phyloP scores from a whole-genome alignment of 2,888 invertebrate species.

The Rotaria sp. region DNA sequence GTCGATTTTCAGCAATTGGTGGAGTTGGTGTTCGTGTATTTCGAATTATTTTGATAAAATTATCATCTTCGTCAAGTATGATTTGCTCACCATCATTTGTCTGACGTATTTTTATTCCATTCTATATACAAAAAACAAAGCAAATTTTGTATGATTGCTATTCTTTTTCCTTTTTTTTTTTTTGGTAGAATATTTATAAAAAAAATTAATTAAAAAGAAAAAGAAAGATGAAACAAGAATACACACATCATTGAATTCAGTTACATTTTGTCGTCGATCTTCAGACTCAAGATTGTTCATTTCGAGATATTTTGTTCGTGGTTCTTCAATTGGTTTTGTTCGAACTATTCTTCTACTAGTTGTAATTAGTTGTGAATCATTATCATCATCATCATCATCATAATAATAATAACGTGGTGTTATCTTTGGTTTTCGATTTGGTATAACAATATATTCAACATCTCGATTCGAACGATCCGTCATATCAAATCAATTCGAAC shows the following conservation, averaged over 20 bases:
- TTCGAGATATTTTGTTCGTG: neutral
- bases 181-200: no score
- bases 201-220: no score
- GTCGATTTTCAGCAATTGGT: neutral
- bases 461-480: neutral
- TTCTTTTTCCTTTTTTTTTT: no score
- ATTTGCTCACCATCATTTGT: neutral
- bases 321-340: neutral
- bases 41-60: slow-evolving; percentile 16
- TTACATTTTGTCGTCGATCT: neutral
- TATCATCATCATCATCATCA: neutral
- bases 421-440: neutral
- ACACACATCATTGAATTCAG: neutral
- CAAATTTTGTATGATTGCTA: neutral
- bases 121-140: neutral
- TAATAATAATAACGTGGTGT: neutral
- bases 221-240: neutral
- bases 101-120: neutral
- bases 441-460: neutral
- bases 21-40: slow-evolving; percentile 10
- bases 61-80: slow-evolving; percentile 8
- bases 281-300: neutral
- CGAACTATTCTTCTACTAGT: neutral
- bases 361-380: neutral
- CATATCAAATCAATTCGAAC: neutral